Percentiles rank a stretch among this genome's conserved stretches.
Evolutionary conservation across 2,888 invertebrate species (phyloP).

Genomic region (Drosophila tripunctata): DNA sequence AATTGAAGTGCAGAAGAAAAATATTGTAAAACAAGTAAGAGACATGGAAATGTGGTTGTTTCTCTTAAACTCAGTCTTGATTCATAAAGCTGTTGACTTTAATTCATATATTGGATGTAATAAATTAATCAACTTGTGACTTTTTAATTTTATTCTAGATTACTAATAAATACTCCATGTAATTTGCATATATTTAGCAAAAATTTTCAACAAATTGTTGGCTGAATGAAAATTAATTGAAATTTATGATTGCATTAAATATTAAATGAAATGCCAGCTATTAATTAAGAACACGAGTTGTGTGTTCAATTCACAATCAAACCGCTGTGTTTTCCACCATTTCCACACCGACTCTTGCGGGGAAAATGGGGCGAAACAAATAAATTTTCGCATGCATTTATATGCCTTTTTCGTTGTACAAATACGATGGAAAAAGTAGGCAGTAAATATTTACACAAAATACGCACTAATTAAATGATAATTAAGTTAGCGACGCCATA

Average conservation of each 20-base stretch:
- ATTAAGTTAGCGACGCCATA: constrained; percentile 33
- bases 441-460: constrained; percentile 52
- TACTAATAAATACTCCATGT: too few species aligned
- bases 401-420: background rate
- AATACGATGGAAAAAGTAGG: background rate
- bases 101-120: too few species aligned
- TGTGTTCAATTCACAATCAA: background rate
- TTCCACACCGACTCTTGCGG: background rate
- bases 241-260: constrained; percentile 36
- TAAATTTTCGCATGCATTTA: constrained; percentile 26
- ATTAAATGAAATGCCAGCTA: constrained; percentile 24
- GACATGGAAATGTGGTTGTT: too few species aligned
- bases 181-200: background rate
- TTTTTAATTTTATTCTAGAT: too few species aligned
- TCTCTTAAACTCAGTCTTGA: too few species aligned
- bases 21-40: too few species aligned
- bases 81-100: too few species aligned
- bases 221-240: constrained; percentile 5
- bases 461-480: constrained; percentile 54
- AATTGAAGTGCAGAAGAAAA: too few species aligned
- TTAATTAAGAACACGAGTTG: constrained; percentile 26
- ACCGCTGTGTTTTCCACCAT: background rate
- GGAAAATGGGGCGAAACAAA: constrained; percentile 25
- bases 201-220: background rate
- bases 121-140: too few species aligned